Evolutionary conservation across 2,888 invertebrate genomes (phyloP).

Genomic region (Boloria selene): DNA sequence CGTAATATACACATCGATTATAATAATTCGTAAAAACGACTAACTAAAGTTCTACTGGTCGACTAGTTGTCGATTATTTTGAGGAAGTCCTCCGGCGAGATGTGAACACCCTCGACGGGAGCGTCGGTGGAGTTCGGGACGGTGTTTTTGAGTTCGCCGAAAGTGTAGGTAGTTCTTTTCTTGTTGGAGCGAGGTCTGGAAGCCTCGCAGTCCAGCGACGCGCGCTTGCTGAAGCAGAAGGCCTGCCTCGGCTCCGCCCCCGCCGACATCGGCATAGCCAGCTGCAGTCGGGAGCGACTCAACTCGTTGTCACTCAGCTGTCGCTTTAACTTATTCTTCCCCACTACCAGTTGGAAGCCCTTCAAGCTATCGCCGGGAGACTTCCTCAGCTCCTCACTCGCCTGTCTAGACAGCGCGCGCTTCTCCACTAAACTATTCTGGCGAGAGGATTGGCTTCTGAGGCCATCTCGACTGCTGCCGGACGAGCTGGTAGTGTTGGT

Average conservation of each 20-base stretch:
- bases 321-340: constrained; percentile 68
- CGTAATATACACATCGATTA: constrained; percentile 67
- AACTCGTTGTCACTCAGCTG: constrained; percentile 74
- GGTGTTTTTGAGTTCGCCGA: constrained; percentile 75
- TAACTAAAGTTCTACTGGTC: constrained; percentile 43
- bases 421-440: constrained; percentile 66
- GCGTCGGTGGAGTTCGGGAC: constrained; percentile 63
- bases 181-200: constrained; percentile 43
- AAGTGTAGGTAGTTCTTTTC: constrained; percentile 64
- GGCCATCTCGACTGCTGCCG: constrained; percentile 57
- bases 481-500: constrained; percentile 67
- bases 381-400: constrained; percentile 62
- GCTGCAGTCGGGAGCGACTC: constrained; percentile 61
- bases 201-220: constrained; percentile 61
- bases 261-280: constrained; percentile 78
- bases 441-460: constrained; percentile 50
- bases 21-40: constrained; percentile 50
- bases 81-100: constrained; percentile 70
- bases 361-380: constrained; percentile 49
- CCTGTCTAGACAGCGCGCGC: constrained; percentile 46
- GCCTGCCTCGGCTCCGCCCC: constrained; percentile 70
- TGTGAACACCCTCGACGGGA: constrained; percentile 54
- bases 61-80: constrained; percentile 69
- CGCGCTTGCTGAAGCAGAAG: constrained; percentile 66
- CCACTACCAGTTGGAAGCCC: constrained; percentile 71